phyloP scores from a whole-genome alignment of 2,113 vertebrate species.

The Hippocampus zosterae region DNA sequence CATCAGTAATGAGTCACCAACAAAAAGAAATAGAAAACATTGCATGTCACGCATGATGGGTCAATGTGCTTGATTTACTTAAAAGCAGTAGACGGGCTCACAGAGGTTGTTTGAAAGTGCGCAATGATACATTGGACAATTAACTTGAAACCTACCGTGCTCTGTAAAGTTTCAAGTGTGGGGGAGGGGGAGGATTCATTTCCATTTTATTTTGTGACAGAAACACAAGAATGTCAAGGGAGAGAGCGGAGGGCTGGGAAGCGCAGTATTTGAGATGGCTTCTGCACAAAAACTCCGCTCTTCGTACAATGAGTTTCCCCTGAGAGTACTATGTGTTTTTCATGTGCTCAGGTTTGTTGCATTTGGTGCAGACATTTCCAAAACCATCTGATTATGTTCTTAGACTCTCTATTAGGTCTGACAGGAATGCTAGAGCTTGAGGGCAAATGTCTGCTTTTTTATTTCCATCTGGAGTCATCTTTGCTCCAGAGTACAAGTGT shows the following conservation, averaged over 20 bases:
- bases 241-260: background rate
- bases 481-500: conserved; percentile 7
- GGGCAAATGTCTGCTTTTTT: conserved; percentile 20
- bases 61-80: conserved; percentile 1
- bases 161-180: background rate
- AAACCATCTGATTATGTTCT: conserved; percentile 12
- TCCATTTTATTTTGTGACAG: conserved; percentile 2
- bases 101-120: background rate
- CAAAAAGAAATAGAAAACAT: background rate
- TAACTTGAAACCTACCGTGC: background rate
- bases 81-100: background rate
- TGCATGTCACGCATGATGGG: background rate
- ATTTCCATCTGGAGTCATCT: conserved; percentile 18
- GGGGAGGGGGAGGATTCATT: background rate
- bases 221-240: conserved; percentile 1
- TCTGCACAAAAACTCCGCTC: background rate
- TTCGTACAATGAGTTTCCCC: background rate
- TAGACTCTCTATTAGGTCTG: conserved; percentile 15
- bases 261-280: conserved; percentile 1
- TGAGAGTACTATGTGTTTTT: background rate
- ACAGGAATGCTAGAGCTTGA: conserved; percentile 23
- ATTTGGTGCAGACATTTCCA: background rate
- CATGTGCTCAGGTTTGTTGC: background rate
- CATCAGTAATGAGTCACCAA: background rate
- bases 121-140: background rate